phyloP scores from a whole-genome alignment of 1,140 invertebrate species.

The Zaprionus lachaisei region DNA sequence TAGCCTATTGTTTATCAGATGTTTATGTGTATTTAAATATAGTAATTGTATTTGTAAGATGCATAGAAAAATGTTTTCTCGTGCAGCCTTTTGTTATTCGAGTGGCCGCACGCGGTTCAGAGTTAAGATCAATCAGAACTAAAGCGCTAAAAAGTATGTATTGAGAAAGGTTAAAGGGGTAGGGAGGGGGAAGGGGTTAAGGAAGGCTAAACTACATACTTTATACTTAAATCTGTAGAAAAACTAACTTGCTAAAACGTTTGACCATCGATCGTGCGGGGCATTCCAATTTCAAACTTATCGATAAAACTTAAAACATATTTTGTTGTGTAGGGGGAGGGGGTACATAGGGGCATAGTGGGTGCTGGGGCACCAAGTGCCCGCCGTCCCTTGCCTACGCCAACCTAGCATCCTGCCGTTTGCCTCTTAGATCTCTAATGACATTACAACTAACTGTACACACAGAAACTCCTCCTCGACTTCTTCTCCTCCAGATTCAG shows the following conservation, averaged over 20 bases:
- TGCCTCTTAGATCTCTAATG: conserved; percentile 13
- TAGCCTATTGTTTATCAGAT: conserved; percentile 69
- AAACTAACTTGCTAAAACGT: conserved; percentile 33
- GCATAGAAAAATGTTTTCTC: conserved; percentile 49
- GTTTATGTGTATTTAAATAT: conserved; percentile 40
- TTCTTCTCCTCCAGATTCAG: conserved; percentile 24
- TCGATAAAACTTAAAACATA: conserved; percentile 43
- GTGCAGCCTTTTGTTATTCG: conserved; percentile 71
- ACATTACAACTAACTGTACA: conserved; percentile 74
- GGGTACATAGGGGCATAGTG: not conserved
- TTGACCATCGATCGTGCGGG: conserved; percentile 45
- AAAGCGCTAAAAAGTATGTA: conserved; percentile 16
- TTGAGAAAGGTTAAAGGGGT: not conserved
- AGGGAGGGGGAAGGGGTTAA: not conserved
- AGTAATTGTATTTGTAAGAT: conserved; percentile 53
- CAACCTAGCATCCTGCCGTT: not conserved
- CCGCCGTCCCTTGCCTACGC: not conserved
- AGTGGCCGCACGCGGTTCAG: conserved; percentile 47
- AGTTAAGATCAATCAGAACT: conserved; percentile 17
- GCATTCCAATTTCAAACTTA: conserved; percentile 50
- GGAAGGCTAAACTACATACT: conserved; percentile 10
- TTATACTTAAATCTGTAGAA: conserved; percentile 24
- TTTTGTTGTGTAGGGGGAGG: conserved; percentile 23
- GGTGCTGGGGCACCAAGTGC: conserved; percentile 16
- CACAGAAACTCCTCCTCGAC: conserved; percentile 19